Evolutionary conservation across 2,113 vertebrate species (phyloP).

Genomic region (Ammospiza nelsoni): DNA sequence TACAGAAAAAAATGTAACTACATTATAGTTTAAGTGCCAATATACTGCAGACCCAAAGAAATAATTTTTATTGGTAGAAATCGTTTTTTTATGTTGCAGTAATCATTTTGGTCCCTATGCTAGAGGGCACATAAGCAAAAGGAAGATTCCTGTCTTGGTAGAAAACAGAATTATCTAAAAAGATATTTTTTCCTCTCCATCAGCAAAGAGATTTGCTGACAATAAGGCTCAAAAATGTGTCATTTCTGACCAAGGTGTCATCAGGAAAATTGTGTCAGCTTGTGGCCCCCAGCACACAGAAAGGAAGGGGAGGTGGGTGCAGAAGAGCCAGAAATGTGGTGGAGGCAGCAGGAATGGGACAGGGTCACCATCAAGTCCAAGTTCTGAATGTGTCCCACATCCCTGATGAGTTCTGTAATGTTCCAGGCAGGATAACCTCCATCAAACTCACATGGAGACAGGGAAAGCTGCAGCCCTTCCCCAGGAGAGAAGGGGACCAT

Average conservation of each 20-base stretch:
- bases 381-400: not conserved
- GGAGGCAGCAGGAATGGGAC: not conserved
- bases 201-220: conserved; percentile 14
- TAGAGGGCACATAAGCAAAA: not conserved
- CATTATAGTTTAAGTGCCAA: conserved; percentile 21
- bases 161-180: not conserved
- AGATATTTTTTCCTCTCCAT: not conserved
- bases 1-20: conserved; percentile 16
- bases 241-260: conserved; percentile 10
- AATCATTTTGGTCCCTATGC: conserved; percentile 20
- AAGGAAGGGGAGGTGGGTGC: not conserved
- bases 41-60: conserved; percentile 11
- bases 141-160: not conserved
- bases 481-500: not conserved
- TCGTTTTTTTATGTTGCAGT: not conserved
- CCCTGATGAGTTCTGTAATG: not conserved
- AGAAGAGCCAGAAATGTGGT: not conserved
- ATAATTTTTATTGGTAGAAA: conserved; percentile 47
- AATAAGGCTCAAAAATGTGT: not conserved
- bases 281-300: not conserved
- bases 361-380: not conserved
- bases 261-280: conserved; percentile 9
- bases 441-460: not conserved
- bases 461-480: not conserved
- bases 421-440: not conserved